Base-by-base conservation (phyloP, 53 echinoderm and acorn worm genomes). In the Temnopleurus reevesii region DNA sequence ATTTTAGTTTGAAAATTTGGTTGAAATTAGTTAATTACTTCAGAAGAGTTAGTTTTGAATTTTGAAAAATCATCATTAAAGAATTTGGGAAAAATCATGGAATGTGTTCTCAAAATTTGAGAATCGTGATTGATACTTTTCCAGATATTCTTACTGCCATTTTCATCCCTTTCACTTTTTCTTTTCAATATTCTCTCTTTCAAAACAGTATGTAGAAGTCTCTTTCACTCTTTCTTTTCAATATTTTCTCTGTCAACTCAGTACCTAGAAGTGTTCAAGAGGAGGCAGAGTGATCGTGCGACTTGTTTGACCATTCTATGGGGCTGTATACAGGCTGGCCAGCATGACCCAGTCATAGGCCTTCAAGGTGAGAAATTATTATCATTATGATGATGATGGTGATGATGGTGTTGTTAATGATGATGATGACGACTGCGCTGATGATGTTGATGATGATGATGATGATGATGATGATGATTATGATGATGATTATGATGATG, bases 221-320 rank as follows among this genome's bases (percentile, higher is more conserved):
- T n/a, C 60, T 29, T 12, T 19, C 8, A 28, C 27, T 3, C 10
- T 31, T 60, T 29, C 13, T 12, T 28, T n/a, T 56, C 56, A 56
- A 21, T 23, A n/a, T 23, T n/a, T 33, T 2, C 2, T 66, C 41
- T 41, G 5, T 71, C 3, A 2, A n/a, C n/a, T 5, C 29, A 95
- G 95, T 92, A 93, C 47, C 81, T 95, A 15, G 90, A 86, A 12
- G 35, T 93, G 53, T 89, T 93, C 57, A 93, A 79, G 76, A 66
- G 91, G 76, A 95, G 93, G 76, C 93, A 95, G 91, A 95, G 93
- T 87, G 95, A 93, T 81, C 89, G 86, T 21, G 77, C 93, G 23
- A 91, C 91, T 84, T 90, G 95, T 89, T 55, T 95, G 86, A 89
- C 91, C 36, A 86, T 95, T 19, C 65, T 95, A 43, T 95, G 95